Conservation (phyloP, 2,113 vertebrate species). For the Thoracochromis brauschi region DNA sequence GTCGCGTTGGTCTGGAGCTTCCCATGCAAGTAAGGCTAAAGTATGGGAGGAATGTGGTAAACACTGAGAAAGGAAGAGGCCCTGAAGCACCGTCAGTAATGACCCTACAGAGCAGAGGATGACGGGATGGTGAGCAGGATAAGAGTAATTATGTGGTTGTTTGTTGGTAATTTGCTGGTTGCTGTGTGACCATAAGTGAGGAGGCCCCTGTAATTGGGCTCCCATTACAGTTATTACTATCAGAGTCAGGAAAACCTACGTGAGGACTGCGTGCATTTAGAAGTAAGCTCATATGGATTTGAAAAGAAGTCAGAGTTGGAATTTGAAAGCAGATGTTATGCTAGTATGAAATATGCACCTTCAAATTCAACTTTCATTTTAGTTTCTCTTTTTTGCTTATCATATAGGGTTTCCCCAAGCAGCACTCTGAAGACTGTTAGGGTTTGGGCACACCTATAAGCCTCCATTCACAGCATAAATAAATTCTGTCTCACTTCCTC, state of each 20-base stretch:
- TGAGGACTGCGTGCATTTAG: background rate
- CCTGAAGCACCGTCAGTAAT: constrained; percentile 33
- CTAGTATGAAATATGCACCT: background rate
- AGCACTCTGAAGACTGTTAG: background rate
- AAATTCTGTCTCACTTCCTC: background rate
- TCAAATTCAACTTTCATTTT: background rate
- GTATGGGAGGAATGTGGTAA: constrained; percentile 53
- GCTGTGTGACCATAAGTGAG: constrained; percentile 27
- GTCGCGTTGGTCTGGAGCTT: background rate
- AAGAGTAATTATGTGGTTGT: constrained; percentile 53
- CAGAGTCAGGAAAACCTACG: background rate
- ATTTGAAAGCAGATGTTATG: background rate
- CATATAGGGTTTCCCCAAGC: background rate
- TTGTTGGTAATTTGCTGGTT: constrained; percentile 37
- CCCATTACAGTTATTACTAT: constrained; percentile 12
- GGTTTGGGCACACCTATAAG: background rate
- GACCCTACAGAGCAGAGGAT: constrained; percentile 21
- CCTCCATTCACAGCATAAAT: background rate
- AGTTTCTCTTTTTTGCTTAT: background rate
- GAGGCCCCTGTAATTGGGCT: constrained; percentile 35
- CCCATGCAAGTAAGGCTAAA: background rate
- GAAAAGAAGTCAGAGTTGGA: background rate
- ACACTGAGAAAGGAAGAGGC: constrained; percentile 42
- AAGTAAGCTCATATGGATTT: background rate
- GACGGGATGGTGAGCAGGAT: constrained; percentile 42